Conservation (phyloP, 1,140 invertebrate genomes). For the Neodiprion virginianus region DNA sequence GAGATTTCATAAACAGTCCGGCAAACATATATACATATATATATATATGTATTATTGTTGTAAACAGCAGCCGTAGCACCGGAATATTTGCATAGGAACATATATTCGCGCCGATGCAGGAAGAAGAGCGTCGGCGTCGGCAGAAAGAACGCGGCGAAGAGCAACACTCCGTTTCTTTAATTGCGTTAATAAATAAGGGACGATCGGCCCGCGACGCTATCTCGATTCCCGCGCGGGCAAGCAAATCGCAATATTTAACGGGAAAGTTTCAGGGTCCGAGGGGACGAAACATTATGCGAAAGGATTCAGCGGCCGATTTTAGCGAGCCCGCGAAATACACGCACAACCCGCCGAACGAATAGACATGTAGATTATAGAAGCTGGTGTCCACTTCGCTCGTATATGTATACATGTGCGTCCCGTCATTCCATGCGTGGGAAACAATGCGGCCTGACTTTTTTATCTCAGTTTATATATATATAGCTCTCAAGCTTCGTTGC, state of each 20-base stretch:
- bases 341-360: conserved; percentile 17
- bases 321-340: conserved; percentile 37
- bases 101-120: neutral
- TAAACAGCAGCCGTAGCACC: neutral
- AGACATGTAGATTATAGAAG: conserved; percentile 48
- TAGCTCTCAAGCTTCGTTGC: too few species aligned
- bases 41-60: neutral
- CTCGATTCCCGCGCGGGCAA: conserved; percentile 40
- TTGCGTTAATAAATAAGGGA: conserved; percentile 63
- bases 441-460: conserved; percentile 56
- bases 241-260: conserved; percentile 58
- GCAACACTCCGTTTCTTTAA: conserved; percentile 59
- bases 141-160: conserved; percentile 47
- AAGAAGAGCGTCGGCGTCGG: conserved; percentile 30
- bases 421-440: conserved; percentile 57
- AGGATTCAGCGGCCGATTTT: conserved; percentile 39
- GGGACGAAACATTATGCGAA: conserved; percentile 16
- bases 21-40: too few species aligned
- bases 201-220: conserved; percentile 39
- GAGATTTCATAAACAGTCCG: too few species aligned
- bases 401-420: conserved; percentile 30
- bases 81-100: neutral
- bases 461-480: conserved; percentile 42
- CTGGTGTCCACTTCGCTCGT: conserved; percentile 29
- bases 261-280: conserved; percentile 42